phyloP scores from a whole-genome alignment of 1,140 invertebrate species.

The Marisa cornuarietis region DNA sequence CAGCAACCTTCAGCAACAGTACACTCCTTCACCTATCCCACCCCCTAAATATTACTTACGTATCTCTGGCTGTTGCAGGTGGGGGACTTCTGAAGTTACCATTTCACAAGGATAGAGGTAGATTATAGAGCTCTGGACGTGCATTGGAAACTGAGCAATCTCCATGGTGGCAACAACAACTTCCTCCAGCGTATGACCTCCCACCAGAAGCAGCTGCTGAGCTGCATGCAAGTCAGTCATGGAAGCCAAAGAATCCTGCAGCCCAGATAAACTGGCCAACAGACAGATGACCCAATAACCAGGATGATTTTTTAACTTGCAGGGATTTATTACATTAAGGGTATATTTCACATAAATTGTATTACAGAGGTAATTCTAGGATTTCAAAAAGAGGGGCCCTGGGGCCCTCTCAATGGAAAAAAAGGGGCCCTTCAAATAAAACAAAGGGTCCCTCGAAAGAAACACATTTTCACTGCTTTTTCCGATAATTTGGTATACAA shows the following conservation, averaged over 20 bases:
- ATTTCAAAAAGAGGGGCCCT: no score
- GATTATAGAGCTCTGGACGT: slow-evolving; percentile 7
- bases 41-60: slow-evolving; percentile 5
- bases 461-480: no score
- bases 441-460: no score
- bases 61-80: slow-evolving; percentile 17
- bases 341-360: no score
- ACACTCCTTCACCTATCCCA: no score
- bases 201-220: slow-evolving; percentile 71
- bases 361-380: no score
- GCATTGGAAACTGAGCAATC: slow-evolving; percentile 13
- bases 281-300: slow-evolving; percentile 12
- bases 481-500: no score
- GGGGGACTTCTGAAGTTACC: background rate
- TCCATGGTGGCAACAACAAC: background rate
- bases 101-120: slow-evolving; percentile 23
- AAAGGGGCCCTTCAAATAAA: no score
- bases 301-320: background rate
- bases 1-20: no score
- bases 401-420: no score
- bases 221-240: slow-evolving; percentile 83
- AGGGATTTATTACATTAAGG: background rate
- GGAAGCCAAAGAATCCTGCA: slow-evolving; percentile 81
- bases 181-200: slow-evolving; percentile 11
- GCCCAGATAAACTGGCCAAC: slow-evolving; percentile 69